A percentile compares a stretch with the other conserved stretches of the same genome.
Evolutionary conservation across 1,140 invertebrate genomes (phyloP).

Genomic region (Brachionus rubens): DNA sequence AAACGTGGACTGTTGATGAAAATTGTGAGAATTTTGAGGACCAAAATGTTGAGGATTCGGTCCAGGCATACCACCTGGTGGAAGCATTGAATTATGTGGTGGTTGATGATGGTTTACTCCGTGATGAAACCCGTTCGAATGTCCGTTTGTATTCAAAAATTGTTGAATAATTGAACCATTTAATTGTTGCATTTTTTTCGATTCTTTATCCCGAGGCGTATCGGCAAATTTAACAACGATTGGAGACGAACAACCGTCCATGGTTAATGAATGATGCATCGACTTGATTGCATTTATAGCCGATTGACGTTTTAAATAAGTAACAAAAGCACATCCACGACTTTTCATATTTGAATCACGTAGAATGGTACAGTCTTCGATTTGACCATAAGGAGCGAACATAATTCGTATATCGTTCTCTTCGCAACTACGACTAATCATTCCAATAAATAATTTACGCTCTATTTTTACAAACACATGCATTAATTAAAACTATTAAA

Average conservation of each 20-base stretch:
- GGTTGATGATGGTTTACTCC: not conserved
- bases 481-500: not conserved
- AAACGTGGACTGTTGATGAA: slow-evolving; percentile 11
- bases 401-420: slow-evolving; percentile 29
- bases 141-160: slow-evolving; percentile 61
- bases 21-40: not conserved
- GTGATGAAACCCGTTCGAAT: not conserved
- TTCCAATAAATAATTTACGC: slow-evolving; percentile 45
- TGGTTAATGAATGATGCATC: slow-evolving; percentile 94
- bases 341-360: slow-evolving; percentile 24
- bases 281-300: slow-evolving; percentile 93
- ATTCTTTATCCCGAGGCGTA: slow-evolving; percentile 96
- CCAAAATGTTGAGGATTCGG: slow-evolving; percentile 12
- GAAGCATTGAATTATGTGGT: not conserved
- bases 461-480: not conserved
- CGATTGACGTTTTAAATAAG: slow-evolving; percentile 89
- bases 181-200: slow-evolving; percentile 99
- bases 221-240: slow-evolving; percentile 98
- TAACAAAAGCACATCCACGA: slow-evolving; percentile 90
- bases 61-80: not conserved
- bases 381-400: slow-evolving; percentile 33
- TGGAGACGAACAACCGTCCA: slow-evolving; percentile 68
- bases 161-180: slow-evolving; percentile 93
- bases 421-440: slow-evolving; percentile 17
- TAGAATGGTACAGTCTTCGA: slow-evolving; percentile 40